Evolutionary conservation across 2,888 invertebrate species (phyloP), one percentile per base, ranked within the genome.

Genomic region (Neria commutata): DNA sequence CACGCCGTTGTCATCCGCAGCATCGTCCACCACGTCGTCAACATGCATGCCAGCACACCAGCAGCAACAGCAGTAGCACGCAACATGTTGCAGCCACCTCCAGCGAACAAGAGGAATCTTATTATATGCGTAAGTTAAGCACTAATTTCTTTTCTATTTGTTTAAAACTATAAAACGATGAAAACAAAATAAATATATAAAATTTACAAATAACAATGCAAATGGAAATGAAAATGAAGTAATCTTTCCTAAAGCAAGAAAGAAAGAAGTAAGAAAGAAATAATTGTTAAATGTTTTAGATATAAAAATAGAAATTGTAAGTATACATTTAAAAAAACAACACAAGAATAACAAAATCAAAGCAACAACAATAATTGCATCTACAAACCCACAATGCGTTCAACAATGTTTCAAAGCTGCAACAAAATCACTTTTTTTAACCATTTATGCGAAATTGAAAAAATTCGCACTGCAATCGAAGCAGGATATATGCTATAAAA

Each of bases 1-100:
- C 53, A 65, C 75, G 61, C 17, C 26, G 47, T 17, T 46, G 42
- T 48, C 34, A 42, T n/a, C 17, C 23, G 1, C 53, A 46, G 14
- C n/a, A n/a, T n/a, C 54, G 19, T 2, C 54, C 16, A 46, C 54
- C 26, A 23, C 42, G 21, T 63, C 76, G 40, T 67, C 72, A 26
- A 62, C 65, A 46, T 72, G 71, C 67, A 74, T 71, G 65, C 74
- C 70, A 66, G 50, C 25, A 37, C 40, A 53, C 26, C 14, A 23
- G 29, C 54, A 42, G 51, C 40, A 33, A 16, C 24, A 49, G 23
- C 33, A 26, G 37, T 26, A 49, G 26, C 25, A 6, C 23, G 42
- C 40, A 24, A 42, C 52, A 52, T 52, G 40, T 40, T 52, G 52
- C 50, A 33, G 50, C 25, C 29, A n/a, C 33, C 29, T 21, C 24